phyloP scores from a whole-genome alignment of 2,797 vertebrate species.

The Gallirallus australis region DNA sequence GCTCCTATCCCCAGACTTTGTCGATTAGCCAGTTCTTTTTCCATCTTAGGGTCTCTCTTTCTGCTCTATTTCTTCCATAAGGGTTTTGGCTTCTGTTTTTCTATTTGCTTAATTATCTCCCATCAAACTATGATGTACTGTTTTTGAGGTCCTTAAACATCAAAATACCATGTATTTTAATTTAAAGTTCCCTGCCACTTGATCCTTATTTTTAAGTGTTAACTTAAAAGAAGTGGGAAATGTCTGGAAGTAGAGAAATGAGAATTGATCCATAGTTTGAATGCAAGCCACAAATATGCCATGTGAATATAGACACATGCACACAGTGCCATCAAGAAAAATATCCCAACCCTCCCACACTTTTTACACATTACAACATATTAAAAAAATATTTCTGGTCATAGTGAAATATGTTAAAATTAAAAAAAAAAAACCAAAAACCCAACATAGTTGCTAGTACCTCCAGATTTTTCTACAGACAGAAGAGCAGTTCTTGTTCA shows the following conservation, averaged over 20 bases:
- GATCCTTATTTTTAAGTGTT: neutral
- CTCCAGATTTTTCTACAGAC: conserved; percentile 13
- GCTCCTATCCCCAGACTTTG: neutral
- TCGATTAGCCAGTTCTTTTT: conserved; percentile 10
- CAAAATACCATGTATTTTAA: neutral
- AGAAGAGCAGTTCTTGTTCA: neutral
- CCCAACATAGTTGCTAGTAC: neutral
- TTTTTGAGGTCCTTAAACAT: conserved; percentile 2
- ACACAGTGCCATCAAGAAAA: conserved; percentile 54
- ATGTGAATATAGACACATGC: conserved; percentile 53
- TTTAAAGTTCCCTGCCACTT: conserved; percentile 19
- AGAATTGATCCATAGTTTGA: conserved; percentile 63
- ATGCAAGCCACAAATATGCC: conserved; percentile 59
- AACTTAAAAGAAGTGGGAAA: conserved; percentile 14
- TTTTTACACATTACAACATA: conserved; percentile 63
- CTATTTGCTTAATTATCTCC: conserved; percentile 42
- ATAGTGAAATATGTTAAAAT: conserved; percentile 25
- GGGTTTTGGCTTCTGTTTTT: conserved; percentile 13
- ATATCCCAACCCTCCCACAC: conserved; percentile 61
- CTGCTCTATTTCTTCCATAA: conserved; percentile 1
- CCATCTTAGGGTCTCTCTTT: neutral
- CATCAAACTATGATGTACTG: neutral
- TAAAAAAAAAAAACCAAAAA: neutral
- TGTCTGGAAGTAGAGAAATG: conserved; percentile 13
- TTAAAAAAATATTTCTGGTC: conserved; percentile 57